These are phyloP conservation scores for Pinctada fucata DNA, from an alignment of 2,888 invertebrate genomes.

Conservation along the genomic window DNA sequence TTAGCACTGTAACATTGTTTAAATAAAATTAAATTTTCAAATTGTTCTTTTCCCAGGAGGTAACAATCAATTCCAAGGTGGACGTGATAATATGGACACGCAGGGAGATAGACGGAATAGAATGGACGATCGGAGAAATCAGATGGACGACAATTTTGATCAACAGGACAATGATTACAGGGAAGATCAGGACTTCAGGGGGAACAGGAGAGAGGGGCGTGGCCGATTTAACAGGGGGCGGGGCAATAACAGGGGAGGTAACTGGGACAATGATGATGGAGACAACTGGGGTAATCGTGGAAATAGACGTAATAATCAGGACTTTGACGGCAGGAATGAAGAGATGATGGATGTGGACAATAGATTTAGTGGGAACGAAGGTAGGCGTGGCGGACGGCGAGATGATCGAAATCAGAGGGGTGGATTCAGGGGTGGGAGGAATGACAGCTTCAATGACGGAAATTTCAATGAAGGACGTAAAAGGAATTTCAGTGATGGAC, in stretches of 20 bases:
- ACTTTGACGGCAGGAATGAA: not conserved
- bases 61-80: constrained; percentile 11
- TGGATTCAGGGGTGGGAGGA: constrained; percentile 23
- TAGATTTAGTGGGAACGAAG: constrained; percentile 13
- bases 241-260: constrained; percentile 3
- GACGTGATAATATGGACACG: constrained; percentile 22
- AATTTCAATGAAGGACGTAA: constrained; percentile 16
- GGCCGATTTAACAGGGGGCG: not conserved
- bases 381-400: constrained; percentile 1
- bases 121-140: not conserved
- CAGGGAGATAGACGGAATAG: constrained; percentile 6
- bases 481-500: constrained; percentile 34
- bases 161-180: constrained; percentile 32
- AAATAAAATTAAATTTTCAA: not conserved
- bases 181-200: constrained; percentile 28
- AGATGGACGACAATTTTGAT: not conserved
- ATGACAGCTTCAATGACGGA: constrained; percentile 25
- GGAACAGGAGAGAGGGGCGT: not conserved
- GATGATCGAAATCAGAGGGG: constrained; percentile 21
- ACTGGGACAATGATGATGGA: not conserved
- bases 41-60: constrained; percentile 3
- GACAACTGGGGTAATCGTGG: constrained; percentile 18
- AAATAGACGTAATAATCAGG: constrained; percentile 15
- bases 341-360: constrained; percentile 13
- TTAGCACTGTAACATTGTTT: too few species aligned